phyloP scores from a whole-genome alignment of 2,797 vertebrate species.

The Astyanax mexicanus region DNA sequence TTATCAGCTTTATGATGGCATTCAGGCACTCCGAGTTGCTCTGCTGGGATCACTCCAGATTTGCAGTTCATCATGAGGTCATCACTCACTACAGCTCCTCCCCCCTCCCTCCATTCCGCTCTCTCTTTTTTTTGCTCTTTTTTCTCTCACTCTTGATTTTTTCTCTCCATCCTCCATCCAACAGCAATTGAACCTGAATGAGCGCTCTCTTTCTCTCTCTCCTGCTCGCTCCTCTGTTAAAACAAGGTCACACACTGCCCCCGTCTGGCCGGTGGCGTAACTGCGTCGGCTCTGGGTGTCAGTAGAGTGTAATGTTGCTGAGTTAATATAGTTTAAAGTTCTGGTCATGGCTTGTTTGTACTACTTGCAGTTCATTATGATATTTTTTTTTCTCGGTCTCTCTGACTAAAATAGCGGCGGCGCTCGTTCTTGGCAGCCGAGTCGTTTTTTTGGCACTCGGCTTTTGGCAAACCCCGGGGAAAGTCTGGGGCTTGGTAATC shows the following conservation, averaged over 20 bases:
- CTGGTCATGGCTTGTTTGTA: slow-evolving; percentile 16
- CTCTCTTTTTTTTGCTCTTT: no score
- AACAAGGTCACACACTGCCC: slow-evolving; percentile 68
- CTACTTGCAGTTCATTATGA: slow-evolving; percentile 10
- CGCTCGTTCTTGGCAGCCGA: slow-evolving; percentile 11
- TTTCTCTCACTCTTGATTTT: not conserved
- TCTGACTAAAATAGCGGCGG: no score
- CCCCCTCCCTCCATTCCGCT: slow-evolving; percentile 24
- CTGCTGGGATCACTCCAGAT: slow-evolving; percentile 71
- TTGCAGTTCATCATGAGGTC: slow-evolving; percentile 81
- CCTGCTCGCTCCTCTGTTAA: slow-evolving; percentile 5
- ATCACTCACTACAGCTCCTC: slow-evolving; percentile 67
- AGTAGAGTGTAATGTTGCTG: not conserved
- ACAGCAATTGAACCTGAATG: no score
- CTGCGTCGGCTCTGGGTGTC: not conserved
- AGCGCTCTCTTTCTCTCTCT: no score
- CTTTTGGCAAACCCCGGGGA: not conserved
- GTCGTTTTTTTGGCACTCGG: slow-evolving; percentile 1
- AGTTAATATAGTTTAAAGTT: slow-evolving; percentile 21
- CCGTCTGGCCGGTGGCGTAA: slow-evolving; percentile 59
- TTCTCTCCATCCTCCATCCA: slow-evolving; percentile 13
- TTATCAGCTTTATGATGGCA: slow-evolving; percentile 71
- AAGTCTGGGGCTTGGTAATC: slow-evolving; percentile 29
- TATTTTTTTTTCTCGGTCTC: not conserved
- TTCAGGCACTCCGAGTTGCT: slow-evolving; percentile 72